Conservation (phyloP, 2,797 vertebrate species). For the Mionectes olivaceus region DNA sequence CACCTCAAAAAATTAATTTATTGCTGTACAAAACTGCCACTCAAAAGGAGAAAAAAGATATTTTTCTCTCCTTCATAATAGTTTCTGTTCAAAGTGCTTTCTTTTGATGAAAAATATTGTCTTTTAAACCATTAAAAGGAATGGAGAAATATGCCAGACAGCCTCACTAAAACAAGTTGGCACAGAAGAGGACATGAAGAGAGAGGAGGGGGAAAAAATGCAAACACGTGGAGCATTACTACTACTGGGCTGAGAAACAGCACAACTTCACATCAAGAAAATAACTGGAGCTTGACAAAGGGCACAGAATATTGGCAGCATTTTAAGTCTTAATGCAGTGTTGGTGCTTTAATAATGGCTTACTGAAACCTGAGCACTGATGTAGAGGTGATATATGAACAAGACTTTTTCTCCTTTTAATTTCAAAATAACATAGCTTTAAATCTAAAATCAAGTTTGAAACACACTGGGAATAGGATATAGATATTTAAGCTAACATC, state of each 20-base stretch:
- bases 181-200: not conserved
- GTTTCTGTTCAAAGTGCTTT: not conserved
- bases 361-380: not conserved
- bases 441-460: not conserved
- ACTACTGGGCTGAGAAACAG: not conserved
- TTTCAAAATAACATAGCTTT: not conserved
- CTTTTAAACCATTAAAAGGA: slow-evolving; percentile 27
- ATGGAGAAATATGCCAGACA: not conserved
- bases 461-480: not conserved
- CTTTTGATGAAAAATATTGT: slow-evolving; percentile 23
- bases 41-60: not conserved
- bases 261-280: not conserved
- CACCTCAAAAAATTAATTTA: slow-evolving; percentile 28
- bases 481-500: not conserved
- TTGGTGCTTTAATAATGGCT: not conserved
- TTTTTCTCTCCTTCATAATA: slow-evolving; percentile 27
- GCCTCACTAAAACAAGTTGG: slow-evolving; percentile 2
- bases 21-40: not conserved
- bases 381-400: not conserved
- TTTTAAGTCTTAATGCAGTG: slow-evolving; percentile 19
- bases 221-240: not conserved
- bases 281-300: slow-evolving; percentile 53
- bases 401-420: not conserved
- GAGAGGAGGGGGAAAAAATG: not conserved
- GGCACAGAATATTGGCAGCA: slow-evolving; percentile 27